Percentiles rank a stretch among this genome's conserved stretches.
phyloP scores from a whole-genome alignment of 2,888 invertebrate species.

The Andrena chrysosceles region DNA sequence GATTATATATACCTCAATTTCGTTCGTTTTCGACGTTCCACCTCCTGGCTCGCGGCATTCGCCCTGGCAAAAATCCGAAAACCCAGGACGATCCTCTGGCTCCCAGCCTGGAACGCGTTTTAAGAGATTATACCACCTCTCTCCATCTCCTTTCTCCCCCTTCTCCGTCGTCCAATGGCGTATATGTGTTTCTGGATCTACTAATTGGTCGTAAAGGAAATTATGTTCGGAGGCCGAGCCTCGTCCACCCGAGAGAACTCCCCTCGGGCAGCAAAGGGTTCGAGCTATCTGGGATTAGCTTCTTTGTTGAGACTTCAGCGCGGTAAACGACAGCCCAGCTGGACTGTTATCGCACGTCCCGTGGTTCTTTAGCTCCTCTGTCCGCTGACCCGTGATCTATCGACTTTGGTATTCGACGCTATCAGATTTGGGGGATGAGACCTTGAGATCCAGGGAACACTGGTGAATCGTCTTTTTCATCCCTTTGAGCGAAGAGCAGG shows the following conservation, averaged over 20 bases:
- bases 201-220: conserved; percentile 80
- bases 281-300: conserved; percentile 40
- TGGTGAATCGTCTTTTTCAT: neutral
- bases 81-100: conserved; percentile 44
- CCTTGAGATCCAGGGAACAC: neutral
- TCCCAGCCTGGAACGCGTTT: conserved; percentile 41
- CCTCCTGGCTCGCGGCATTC: conserved; percentile 49
- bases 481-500: neutral
- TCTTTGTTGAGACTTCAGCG: conserved; percentile 59
- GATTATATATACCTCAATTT: conserved; percentile 68
- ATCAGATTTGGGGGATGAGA: too few species aligned
- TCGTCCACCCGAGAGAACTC: conserved; percentile 36
- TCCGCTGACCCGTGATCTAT: neutral
- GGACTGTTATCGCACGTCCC: neutral
- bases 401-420: too few species aligned
- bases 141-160: neutral
- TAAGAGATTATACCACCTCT: conserved; percentile 34
- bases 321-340: neutral
- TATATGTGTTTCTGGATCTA: conserved; percentile 75
- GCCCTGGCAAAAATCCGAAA: conserved; percentile 50
- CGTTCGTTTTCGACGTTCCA: conserved; percentile 57
- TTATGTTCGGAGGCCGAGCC: conserved; percentile 63
- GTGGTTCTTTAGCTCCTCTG: neutral
- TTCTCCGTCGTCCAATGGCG: conserved; percentile 29
- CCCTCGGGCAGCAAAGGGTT: conserved; percentile 32